Percentiles rank a stretch among this genome's conserved stretches.
These are phyloP conservation scores for Festucalex cinctus DNA, from an alignment of 2,113 vertebrate genomes.

Conservation along the genomic window DNA sequence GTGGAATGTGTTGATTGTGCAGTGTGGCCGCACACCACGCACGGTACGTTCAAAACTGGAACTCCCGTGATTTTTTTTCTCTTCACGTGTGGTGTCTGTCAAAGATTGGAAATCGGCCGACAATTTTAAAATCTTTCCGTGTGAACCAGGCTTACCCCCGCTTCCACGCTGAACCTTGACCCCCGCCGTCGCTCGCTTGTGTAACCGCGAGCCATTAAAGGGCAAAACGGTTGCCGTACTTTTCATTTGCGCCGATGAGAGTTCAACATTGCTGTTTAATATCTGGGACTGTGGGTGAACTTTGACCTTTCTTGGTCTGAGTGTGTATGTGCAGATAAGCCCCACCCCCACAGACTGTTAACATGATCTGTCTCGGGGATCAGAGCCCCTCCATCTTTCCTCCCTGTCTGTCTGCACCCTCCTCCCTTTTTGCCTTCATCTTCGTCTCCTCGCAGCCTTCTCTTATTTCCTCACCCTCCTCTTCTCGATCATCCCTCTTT, in stretches of 20 bases:
- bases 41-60: too few species aligned
- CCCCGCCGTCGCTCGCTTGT: conserved; percentile 37
- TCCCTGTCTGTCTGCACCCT: conserved; percentile 51
- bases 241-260: neutral
- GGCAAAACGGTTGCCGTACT: conserved; percentile 9
- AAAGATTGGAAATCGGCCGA: too few species aligned
- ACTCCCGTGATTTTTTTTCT: too few species aligned
- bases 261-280: neutral
- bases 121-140: too few species aligned
- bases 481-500: conserved; percentile 14
- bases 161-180: conserved; percentile 53
- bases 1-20: too few species aligned
- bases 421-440: conserved; percentile 8
- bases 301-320: conserved; percentile 49
- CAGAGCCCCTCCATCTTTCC: conserved; percentile 35
- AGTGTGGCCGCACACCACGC: too few species aligned
- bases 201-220: conserved; percentile 26
- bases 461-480: conserved; percentile 34
- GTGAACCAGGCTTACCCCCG: too few species aligned
- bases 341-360: conserved; percentile 45
- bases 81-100: too few species aligned
- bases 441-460: conserved; percentile 17
- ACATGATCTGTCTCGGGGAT: conserved; percentile 52
- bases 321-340: neutral
- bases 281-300: conserved; percentile 24